A percentile compares a stretch with the other conserved stretches of the same genome.
These are phyloP conservation scores for Coregonus sp. DNA, from an alignment of 2,797 vertebrate genomes.

Conservation along the genomic window DNA sequence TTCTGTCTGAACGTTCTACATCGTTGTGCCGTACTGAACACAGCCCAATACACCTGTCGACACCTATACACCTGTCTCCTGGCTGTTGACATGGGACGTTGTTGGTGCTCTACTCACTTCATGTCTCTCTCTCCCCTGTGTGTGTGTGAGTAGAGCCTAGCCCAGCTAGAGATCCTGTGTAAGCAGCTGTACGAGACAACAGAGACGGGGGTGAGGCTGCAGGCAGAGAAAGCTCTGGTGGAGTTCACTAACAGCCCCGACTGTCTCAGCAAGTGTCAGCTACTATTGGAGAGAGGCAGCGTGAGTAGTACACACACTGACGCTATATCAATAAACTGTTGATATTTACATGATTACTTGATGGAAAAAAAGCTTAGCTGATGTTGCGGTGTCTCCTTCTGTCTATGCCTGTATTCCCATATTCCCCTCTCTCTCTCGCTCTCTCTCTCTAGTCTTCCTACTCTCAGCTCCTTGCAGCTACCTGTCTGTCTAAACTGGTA, in stretches of 20 bases:
- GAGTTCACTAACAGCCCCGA: constrained; percentile 98
- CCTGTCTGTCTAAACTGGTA: constrained; percentile 97
- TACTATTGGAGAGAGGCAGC: constrained; percentile 95
- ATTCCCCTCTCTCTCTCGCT: not conserved
- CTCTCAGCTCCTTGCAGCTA: constrained; percentile 94
- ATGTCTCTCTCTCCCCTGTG: not conserved
- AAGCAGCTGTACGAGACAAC: constrained; percentile 99
- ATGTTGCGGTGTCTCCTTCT: no score
- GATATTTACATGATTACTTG: not conserved
- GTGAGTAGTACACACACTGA: constrained; percentile 73
- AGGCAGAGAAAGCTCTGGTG: constrained; percentile 97
- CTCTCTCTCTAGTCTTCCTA: constrained; percentile 86
- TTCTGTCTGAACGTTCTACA: no score
- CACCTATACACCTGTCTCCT: not conserved
- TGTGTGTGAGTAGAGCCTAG: constrained; percentile 86
- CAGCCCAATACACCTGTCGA: no score
- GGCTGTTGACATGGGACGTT: not conserved
- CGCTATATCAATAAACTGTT: not conserved
- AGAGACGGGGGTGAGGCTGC: constrained; percentile 90
- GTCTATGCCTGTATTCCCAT: no score
- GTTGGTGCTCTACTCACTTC: not conserved
- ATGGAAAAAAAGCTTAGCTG: no score
- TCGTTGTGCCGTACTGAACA: no score
- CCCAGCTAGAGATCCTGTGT: constrained; percentile 99
- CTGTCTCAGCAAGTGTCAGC: constrained; percentile 98